Evolutionary conservation across 2,113 vertebrate species (phyloP).

Genomic region (Craseonycteris thonglongyai): DNA sequence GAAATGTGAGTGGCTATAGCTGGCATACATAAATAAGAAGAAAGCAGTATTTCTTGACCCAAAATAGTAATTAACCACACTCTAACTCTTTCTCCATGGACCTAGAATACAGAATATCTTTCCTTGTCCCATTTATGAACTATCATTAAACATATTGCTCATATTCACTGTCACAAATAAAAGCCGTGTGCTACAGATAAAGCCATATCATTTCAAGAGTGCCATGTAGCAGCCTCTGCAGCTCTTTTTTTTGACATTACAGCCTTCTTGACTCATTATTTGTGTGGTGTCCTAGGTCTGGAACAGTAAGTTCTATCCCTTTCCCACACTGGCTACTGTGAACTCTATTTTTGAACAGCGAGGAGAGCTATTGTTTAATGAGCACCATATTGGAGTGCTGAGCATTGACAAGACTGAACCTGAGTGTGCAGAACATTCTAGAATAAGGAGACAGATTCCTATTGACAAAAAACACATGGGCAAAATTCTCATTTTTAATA

Average conservation of each 20-base stretch:
- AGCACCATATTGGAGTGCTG: not conserved
- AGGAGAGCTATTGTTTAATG: not conserved
- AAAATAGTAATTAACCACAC: not conserved
- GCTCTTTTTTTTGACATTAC: no score
- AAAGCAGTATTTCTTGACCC: not conserved
- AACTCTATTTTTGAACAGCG: not conserved
- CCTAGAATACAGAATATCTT: not conserved
- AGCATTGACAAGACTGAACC: not conserved
- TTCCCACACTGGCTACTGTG: no score
- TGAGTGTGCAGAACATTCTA: not conserved
- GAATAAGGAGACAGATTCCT: not conserved
- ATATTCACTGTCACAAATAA: not conserved
- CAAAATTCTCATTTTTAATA: not conserved
- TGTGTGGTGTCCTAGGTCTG: not conserved
- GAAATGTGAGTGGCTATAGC: not conserved
- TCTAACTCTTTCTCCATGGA: not conserved
- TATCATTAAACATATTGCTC: not conserved
- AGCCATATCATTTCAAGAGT: not conserved
- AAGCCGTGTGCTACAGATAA: not conserved
- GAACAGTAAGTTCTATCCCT: no score
- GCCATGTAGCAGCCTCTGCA: accelerated
- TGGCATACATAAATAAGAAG: not conserved
- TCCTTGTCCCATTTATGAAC: not conserved
- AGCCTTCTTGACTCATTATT: not conserved
- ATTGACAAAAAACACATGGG: not conserved